Percentiles rank a stretch among this genome's conserved stretches.
These are phyloP conservation scores for Pyrgilauda ruficollis DNA, from an alignment of 2,113 vertebrate genomes.

Conservation along the genomic window DNA sequence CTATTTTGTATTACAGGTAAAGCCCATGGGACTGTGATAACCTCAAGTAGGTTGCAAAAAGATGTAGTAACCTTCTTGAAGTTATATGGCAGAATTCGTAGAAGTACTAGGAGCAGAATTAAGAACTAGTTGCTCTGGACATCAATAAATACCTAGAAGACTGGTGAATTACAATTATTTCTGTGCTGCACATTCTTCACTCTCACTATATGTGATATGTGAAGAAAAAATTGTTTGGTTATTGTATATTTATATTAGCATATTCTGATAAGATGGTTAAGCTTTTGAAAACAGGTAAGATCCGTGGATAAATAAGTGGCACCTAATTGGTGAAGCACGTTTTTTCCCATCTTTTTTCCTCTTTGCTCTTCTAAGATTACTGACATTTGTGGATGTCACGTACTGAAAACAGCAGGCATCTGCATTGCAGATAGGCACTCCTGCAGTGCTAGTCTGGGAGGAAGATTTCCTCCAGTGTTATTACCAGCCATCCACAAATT, in stretches of 20 bases:
- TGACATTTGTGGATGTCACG: conserved; percentile 13
- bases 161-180: not conserved
- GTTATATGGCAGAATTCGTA: not conserved
- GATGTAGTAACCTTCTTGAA: not conserved
- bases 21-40: not conserved
- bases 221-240: not conserved
- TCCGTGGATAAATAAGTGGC: not conserved
- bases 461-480: conserved; percentile 41
- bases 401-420: conserved; percentile 41
- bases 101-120: not conserved
- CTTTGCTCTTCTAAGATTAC: not conserved
- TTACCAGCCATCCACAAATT: conserved; percentile 33
- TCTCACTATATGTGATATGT: not conserved
- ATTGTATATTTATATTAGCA: not conserved
- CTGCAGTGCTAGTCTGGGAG: conserved; percentile 53
- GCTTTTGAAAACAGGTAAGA: not conserved
- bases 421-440: conserved; percentile 57
- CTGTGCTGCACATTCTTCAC: not conserved
- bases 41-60: not conserved
- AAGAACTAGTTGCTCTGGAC: not conserved
- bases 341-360: rapidly evolving
- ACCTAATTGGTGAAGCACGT: not conserved
- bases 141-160: not conserved
- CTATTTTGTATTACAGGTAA: not conserved
- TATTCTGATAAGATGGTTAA: not conserved